Percentiles rank a stretch among this genome's conserved stretches.
Evolutionary conservation across 2,888 invertebrate genomes (phyloP).

Genomic region (Mythimna loreyi): DNA sequence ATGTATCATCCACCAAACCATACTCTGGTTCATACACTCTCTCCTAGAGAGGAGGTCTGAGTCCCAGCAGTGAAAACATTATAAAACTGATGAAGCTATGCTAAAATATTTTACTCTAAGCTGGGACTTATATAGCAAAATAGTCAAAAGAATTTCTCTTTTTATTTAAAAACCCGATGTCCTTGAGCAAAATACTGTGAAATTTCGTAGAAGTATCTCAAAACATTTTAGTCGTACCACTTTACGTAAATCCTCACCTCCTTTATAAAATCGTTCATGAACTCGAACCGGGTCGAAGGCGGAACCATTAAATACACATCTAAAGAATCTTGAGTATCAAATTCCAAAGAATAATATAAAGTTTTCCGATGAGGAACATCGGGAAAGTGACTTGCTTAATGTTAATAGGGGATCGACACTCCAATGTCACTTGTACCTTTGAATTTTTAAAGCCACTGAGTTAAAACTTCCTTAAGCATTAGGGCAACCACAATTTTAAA

Average conservation of each 20-base stretch:
- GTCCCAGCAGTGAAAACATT: no score
- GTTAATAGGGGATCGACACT: slow-evolving; percentile 81
- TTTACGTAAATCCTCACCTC: slow-evolving; percentile 34
- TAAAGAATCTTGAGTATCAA: slow-evolving; percentile 67
- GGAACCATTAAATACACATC: slow-evolving; percentile 60
- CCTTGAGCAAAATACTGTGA: slow-evolving; percentile 1
- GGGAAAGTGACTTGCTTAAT: slow-evolving; percentile 68
- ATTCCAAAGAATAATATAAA: slow-evolving; percentile 71
- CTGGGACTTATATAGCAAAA: no score
- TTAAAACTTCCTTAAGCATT: slow-evolving; percentile 78
- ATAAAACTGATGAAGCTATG: no score
- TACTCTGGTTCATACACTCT: no score
- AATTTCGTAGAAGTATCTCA: slow-evolving; percentile 15
- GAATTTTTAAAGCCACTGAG: slow-evolving; percentile 84
- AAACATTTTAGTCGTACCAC: slow-evolving; percentile 34
- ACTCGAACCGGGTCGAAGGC: slow-evolving; percentile 34
- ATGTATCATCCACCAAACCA: no score
- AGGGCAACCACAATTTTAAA: slow-evolving; percentile 72
- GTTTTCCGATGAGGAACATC: slow-evolving; percentile 62
- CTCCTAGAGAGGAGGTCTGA: no score
- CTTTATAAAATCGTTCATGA: slow-evolving; percentile 51
- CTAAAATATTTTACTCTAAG: not conserved
- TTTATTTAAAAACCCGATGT: slow-evolving; percentile 1
- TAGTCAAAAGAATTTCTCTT: not conserved
- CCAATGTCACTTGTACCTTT: slow-evolving; percentile 81